phyloP scores from a whole-genome alignment of 2,113 vertebrate genomes.

The Podarcis raffonei region DNA sequence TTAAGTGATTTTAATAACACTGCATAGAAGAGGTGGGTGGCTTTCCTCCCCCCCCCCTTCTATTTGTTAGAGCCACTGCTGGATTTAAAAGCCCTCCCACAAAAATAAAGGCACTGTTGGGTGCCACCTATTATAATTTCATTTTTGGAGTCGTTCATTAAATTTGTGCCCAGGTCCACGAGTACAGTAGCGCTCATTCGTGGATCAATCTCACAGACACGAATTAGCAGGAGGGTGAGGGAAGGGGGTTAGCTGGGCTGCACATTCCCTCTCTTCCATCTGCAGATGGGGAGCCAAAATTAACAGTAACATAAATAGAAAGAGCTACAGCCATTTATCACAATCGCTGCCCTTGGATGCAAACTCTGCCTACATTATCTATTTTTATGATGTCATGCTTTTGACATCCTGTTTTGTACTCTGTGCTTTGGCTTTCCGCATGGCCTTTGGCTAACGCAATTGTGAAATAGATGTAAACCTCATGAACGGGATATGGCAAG shows the following conservation, averaged over 20 bases:
- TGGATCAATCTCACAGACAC: not conserved
- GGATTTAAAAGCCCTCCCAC: not conserved
- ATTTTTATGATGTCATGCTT: conserved; percentile 24
- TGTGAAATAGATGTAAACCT: not conserved
- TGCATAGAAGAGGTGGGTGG: too few relatives aligned
- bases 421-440: conserved; percentile 3
- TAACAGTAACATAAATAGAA: conserved; percentile 16
- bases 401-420: conserved; percentile 23
- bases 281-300: conserved; percentile 19
- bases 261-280: not conserved
- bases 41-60: not conserved
- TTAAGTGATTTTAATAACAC: too few relatives aligned
- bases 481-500: not conserved
- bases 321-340: not conserved
- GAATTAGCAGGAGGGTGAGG: not conserved
- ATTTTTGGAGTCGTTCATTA: not conserved
- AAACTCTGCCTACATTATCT: conserved; percentile 16
- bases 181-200: not conserved
- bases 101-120: not conserved
- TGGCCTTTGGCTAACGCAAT: not conserved
- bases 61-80: not conserved
- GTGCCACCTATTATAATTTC: not conserved
- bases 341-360: conserved; percentile 5
- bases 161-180: not conserved
- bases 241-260: not conserved